These are phyloP conservation scores for Euclidia mi DNA, from an alignment of 2,888 invertebrate genomes.

Conservation along the genomic window DNA sequence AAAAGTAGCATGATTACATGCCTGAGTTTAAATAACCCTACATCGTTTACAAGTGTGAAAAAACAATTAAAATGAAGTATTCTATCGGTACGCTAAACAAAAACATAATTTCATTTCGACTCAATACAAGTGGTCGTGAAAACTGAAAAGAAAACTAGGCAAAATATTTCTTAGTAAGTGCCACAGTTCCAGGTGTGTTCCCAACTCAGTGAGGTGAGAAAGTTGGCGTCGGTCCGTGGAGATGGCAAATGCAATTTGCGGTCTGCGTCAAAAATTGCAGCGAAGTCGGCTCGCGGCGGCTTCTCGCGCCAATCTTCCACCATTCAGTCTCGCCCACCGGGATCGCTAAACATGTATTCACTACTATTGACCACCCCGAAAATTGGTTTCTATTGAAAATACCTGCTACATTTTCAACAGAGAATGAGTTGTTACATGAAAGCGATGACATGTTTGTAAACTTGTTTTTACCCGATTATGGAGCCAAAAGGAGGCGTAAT, in stretches of 20 bases:
- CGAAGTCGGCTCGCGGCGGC: slow-evolving; percentile 38
- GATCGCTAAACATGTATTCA: slow-evolving; percentile 64
- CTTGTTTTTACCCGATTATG: too few relatives aligned
- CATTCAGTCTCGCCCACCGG: slow-evolving; percentile 65
- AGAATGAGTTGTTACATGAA: slow-evolving; percentile 37
- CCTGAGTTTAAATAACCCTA: too few relatives aligned
- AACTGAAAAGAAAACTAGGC: not conserved
- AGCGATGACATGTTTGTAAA: slow-evolving; percentile 15
- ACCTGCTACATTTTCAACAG: slow-evolving; percentile 37
- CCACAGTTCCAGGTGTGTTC: not conserved
- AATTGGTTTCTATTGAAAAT: slow-evolving; percentile 70
- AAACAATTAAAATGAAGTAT: too few relatives aligned
- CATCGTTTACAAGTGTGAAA: too few relatives aligned
- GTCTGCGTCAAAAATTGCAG: slow-evolving; percentile 72
- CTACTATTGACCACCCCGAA: slow-evolving; percentile 61
- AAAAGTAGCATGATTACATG: too few relatives aligned
- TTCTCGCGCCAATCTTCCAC: slow-evolving; percentile 64
- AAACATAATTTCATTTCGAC: too few relatives aligned
- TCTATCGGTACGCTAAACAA: too few relatives aligned
- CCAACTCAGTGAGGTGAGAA: slow-evolving; percentile 29
- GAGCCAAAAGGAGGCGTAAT: not conserved
- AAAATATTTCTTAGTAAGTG: too few relatives aligned
- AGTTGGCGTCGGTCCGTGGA: slow-evolving; percentile 54
- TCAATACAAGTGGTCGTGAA: not conserved
- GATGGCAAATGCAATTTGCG: slow-evolving; percentile 82